Base-by-base conservation (phyloP, 2,113 vertebrate species). In the Mastomys natalensis region DNA sequence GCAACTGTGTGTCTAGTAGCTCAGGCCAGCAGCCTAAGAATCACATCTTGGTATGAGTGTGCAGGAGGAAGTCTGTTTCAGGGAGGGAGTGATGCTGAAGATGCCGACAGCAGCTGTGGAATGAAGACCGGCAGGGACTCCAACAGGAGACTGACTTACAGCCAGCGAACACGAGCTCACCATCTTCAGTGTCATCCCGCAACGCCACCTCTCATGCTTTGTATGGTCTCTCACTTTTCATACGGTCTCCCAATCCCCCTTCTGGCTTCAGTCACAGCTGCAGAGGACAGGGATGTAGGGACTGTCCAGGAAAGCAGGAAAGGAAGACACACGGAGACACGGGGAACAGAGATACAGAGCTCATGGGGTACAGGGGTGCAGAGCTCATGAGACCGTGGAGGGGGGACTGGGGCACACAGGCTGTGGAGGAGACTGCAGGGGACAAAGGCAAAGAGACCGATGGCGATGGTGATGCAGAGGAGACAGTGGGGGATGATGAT, bases 101-200 rank as follows among this genome's bases (percentile, higher is more conserved):
- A 7, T 29, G 3, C 0, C 53, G 34, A 21, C 9, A 4, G 2
- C 4, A 11, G 58, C 2, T 2, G 13, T 5, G 21, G 73, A 12
- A 5, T 1, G 51, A 51, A 51, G 51, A 51, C 0, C 0, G 3
- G 34, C 64, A 5, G 62, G 60, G 78, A 29, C 60, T 1, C 31
- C 3, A 8, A 48, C 11, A 13, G 43, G 3, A 24, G 37, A 21
- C 4, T 0, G 7, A 1, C 1, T 29, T 15, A 0, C 0, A 2
- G 29, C 16, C 31, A 13, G 62, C 19, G 0, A 34, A 8, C 22
- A 0, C 3, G 0, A 22, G 43, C 7, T 55, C 9, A 1, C 43
- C n/a, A n/a, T 3, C 40, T 5, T 1, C 4, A 26, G 73, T 21
- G 34, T 0, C 13, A 0, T 48, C 22, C 2, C 17, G 26, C 5